Evolutionary conservation across 35 echinoderm and acorn worm species (phyloP), one percentile per base, ranked within the genome.

Genomic region (Patiria miniata): DNA sequence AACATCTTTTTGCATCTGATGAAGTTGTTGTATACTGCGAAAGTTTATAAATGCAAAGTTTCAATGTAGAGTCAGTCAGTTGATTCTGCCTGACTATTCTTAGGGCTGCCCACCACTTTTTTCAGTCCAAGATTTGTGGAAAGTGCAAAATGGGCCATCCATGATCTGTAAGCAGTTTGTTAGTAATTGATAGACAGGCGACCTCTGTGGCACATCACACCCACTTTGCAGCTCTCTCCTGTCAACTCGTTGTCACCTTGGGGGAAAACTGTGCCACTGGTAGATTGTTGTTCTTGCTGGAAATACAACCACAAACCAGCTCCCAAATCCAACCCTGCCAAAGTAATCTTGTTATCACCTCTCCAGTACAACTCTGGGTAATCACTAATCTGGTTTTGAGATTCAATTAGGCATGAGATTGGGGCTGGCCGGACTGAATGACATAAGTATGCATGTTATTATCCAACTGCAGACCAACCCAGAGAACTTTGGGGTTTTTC

Each of bases 321-420:
- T 18, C 65, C n/a, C n/a, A n/a, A 73, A 30, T 34, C 65, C 65
- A 73, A 30, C 65, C 57, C 65, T 73, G 42, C 42, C 42, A 4
- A 6, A 47, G 12, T 73, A 73, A 36, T 73, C 65, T 73, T 73
- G 65, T 73, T 73, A 73, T 32, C 30, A 30, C 65, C 0, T 47
- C 42, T 47, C 12, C 42, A 47, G 42, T 12, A 47, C 42, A 47
- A 4, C 12, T 47, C 12, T 47, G 14, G 65, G 65, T 30, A 26
- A 23, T 4, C n/a, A n/a, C 19, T 73, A 73, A 73, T 73, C 65
- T 7, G 14, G 65, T 73, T 73, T 4, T 47, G 7, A 30, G 65
- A 73, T 73, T 26, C 65, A 73, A 73, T 73, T 73, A 73, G 65
- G 65, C 65, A 9, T 73, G 65, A 73, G 65, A 73, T 73, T 73